Base-by-base conservation (phyloP, 2,888 invertebrate genomes). In the Colletes collaris region DNA sequence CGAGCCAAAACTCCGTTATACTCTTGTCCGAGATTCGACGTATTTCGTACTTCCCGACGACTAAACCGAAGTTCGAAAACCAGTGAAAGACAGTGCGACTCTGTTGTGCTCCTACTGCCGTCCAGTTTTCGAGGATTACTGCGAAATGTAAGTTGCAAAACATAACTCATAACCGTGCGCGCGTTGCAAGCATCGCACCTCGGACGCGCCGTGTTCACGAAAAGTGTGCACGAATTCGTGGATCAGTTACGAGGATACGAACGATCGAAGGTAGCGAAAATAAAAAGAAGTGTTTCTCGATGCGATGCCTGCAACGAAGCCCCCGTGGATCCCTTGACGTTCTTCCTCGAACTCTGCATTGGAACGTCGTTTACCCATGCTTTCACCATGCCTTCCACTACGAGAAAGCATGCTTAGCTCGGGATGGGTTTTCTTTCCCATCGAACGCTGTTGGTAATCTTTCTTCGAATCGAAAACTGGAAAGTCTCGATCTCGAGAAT, bases 341-440 rank as follows among this genome's bases (percentile, higher is more conserved):
- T 52, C 16, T 65, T 65, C 49, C 56, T 65, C 65, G 37, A 19
- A 40, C 27, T 69, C 55, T 52, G 46, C 35, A 37, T 78, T 52
- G 58, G 27, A 56, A 65, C 50, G n/a, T 62, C 11, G 56, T 40
- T 59, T 59, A 55, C 46, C 66, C 79, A 76, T 82, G 84, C 86
- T 86, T 86, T 86, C 86, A 78, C 80, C 84, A 16, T 72, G 67
- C 77, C 70, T 76, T 65, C 70, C 55, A 40, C 64, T 56, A 63
- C 69, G 74, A 70, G 86, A 80, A 81, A 83, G 71, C 76, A 52
- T 44, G 35, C 0, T 55, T 27, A 27, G 55, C 46, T 40, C 52
- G 13, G 13, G 35, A 49, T 16, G 44, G 19, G 60, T 56, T 58
- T 59, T 53, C 60, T 59, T 72, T 60, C 55, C 11, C 8, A 35